A percentile compares a stretch with the other conserved stretches of the same genome.
Conservation (phyloP, 2,113 vertebrate species). For the Paedocypris sp. region DNA sequence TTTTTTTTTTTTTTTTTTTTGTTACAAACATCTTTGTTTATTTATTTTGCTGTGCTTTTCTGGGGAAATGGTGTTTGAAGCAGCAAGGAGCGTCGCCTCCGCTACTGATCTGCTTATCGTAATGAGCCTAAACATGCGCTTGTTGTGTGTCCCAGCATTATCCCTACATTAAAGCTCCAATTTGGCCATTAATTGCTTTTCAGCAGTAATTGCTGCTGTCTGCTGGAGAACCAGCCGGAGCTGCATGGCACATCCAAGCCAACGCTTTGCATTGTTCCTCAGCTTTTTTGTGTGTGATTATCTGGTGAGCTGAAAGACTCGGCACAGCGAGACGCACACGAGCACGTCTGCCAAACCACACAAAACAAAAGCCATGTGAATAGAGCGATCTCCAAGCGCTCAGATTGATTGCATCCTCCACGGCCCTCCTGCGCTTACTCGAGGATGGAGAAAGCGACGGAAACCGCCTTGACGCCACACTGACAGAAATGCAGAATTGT, state of each 20-base stretch:
- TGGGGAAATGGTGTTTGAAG: not conserved
- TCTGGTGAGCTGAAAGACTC: not conserved
- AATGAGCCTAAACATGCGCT: not conserved
- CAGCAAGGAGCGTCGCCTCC: not conserved
- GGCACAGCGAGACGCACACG: not conserved
- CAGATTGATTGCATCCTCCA: constrained; percentile 39
- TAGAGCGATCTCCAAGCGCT: constrained; percentile 50
- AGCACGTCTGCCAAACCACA: constrained; percentile 10
- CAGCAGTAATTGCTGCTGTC: constrained; percentile 15
- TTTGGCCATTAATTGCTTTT: constrained; percentile 17
- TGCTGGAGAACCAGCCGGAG: constrained; percentile 42
- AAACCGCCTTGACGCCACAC: constrained; percentile 34
- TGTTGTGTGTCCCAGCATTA: constrained; percentile 2
- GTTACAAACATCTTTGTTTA: not conserved
- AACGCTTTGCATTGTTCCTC: not conserved
- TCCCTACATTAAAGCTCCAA: constrained; percentile 8
- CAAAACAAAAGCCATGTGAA: constrained; percentile 26
- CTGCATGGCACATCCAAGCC: constrained; percentile 4
- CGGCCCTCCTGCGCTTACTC: constrained; percentile 13
- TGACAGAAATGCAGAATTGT: constrained; percentile 41
- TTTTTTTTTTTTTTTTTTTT: too few relatives aligned
- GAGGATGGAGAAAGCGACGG: not conserved
- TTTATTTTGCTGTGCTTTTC: not conserved
- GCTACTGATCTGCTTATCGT: not conserved
- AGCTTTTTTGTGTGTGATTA: not conserved